Base-by-base conservation (phyloP, 1,140 invertebrate genomes). In the Ylistrum balloti region DNA sequence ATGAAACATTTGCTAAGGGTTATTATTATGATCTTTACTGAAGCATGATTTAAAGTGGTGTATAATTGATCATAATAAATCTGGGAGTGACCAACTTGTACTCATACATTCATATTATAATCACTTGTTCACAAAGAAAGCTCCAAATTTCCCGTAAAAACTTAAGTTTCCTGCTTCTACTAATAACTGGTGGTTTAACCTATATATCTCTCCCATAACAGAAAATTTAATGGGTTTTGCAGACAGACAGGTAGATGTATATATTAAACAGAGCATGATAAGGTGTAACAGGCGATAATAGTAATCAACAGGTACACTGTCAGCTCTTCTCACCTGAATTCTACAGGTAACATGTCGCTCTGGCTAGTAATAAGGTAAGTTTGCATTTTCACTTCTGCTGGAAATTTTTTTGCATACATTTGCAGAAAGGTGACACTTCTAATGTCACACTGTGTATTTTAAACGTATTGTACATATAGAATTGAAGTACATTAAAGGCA, bases 341-440 rank as follows among this genome's bases (percentile, higher is more conserved):
- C 7, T 74, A 74, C 56, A 74, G 56, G 56, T 74, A 74, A 74
- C 56, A 74, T 22, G 56, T 74, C n/a, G n/a, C 56, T 28, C 56
- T n/a, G 22, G 56, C 56, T 28, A 74, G 5, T 74, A 28, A 74
- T n/a, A 74, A 45, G 56, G 56, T 74, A 74, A 74, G 56, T 22
- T 74, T 74, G 28, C 56, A 74, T 74, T 74, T 74, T 28, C 5
- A 74, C 22, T 74, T 74, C 56, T 74, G 56, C n/a, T 74, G 56
- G 56, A 74, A 74, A 74, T 74, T n/a, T 74, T 5, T 74, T 28
- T 7, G 56, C 56, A 74, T 28, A 74, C 56, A 74, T 74, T 74
- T 74, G 56, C 56, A 74, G 56, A 74, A 74, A 74, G 56, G 56
- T 74, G 56, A 74, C n/a, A 74, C 56, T 74, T 74, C n/a, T 28